A percentile compares a stretch with the other conserved stretches of the same genome.
These are phyloP conservation scores for Rallus crepitans DNA, from an alignment of 2,797 vertebrate species.

Conservation along the genomic window DNA sequence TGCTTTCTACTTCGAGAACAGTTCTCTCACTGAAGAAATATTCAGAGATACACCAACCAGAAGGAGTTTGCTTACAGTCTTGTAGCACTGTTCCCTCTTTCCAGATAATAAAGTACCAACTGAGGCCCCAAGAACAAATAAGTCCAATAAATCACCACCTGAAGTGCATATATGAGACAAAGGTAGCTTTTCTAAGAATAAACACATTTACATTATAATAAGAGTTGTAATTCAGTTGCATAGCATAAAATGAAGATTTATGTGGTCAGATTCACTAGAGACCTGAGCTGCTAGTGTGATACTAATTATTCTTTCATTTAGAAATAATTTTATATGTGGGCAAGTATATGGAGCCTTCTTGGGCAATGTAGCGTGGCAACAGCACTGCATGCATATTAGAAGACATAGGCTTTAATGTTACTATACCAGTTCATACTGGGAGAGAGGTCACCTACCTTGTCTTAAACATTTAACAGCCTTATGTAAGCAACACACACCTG, in stretches of 20 bases:
- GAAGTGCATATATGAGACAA: neutral
- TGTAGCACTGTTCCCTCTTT: neutral
- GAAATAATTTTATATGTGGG: neutral
- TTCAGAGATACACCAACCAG: rapidly evolving
- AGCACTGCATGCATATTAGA: neutral
- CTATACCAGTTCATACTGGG: neutral
- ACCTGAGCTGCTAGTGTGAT: neutral
- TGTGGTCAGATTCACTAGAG: neutral
- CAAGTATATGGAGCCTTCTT: neutral
- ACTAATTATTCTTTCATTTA: neutral
- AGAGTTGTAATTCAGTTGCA: neutral
- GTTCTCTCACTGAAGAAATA: neutral
- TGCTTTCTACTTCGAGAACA: neutral
- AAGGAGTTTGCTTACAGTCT: neutral
- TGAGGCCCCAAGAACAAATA: neutral
- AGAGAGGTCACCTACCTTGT: neutral
- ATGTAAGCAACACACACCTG: neutral
- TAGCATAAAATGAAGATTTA: neutral
- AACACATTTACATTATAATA: neutral
- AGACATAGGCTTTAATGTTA: neutral
- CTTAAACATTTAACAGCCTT: neutral
- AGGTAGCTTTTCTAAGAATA: neutral
- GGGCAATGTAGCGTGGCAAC: neutral
- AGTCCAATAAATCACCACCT: neutral
- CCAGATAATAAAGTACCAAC: neutral